A percentile compares a stretch with the other conserved stretches of the same genome.
phyloP scores from a whole-genome alignment of 2,888 invertebrate species.

The Lycocerus yunnanus region DNA sequence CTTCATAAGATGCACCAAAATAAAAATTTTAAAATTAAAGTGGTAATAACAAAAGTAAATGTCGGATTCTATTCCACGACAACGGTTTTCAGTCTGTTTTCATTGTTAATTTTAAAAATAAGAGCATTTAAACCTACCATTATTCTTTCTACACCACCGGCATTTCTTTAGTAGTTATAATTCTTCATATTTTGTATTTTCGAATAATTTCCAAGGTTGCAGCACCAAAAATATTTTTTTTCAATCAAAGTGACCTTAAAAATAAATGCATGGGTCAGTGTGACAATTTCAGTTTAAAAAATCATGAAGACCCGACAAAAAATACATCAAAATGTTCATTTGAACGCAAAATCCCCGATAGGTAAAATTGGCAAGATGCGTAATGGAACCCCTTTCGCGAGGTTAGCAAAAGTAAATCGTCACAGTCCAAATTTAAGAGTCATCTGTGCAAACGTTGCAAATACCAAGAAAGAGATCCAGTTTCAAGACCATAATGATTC shows the following conservation, averaged over 20 bases:
- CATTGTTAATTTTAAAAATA: too few species aligned
- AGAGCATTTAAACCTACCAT: too few species aligned
- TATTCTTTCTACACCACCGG: too few species aligned
- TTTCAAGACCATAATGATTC: background rate
- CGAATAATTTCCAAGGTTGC: too few species aligned
- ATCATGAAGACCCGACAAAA: background rate
- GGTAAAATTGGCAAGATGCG: background rate
- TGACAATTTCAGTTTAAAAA: background rate
- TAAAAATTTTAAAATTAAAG: background rate
- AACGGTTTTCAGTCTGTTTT: too few species aligned
- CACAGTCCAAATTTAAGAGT: background rate
- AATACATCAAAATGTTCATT: background rate
- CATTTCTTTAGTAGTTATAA: too few species aligned
- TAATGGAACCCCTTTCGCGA: background rate
- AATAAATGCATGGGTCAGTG: background rate
- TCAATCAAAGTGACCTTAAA: background rate
- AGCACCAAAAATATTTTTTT: too few species aligned
- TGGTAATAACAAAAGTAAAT: too few species aligned
- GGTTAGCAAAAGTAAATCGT: background rate
- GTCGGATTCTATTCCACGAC: too few species aligned
- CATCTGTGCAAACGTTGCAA: background rate
- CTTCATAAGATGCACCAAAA: background rate
- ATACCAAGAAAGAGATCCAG: background rate
- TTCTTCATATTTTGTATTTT: too few species aligned
- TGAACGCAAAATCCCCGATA: background rate